Conservation (phyloP, 2,113 vertebrate genomes). For the Tautogolabrus adspersus region DNA sequence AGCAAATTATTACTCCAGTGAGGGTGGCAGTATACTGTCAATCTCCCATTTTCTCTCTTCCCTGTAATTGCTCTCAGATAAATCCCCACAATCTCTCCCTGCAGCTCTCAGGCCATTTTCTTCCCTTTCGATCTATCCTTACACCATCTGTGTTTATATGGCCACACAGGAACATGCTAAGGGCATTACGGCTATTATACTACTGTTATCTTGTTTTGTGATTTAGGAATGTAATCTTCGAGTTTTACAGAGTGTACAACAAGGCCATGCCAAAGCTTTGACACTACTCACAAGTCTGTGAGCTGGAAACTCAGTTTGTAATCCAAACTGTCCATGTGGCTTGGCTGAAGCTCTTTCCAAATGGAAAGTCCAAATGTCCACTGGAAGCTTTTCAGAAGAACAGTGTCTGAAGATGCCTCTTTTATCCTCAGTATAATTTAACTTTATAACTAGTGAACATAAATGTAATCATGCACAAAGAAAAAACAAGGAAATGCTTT, state of each 20-base stretch:
- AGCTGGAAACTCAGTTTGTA: constrained; percentile 28
- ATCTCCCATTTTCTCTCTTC: constrained; percentile 35
- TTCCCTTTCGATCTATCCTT: not conserved
- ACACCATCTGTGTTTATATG: not conserved
- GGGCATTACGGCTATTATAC: not conserved
- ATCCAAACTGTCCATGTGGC: constrained; percentile 18
- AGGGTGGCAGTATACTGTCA: constrained; percentile 38
- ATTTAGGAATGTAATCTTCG: not conserved
- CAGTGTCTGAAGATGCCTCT: not conserved
- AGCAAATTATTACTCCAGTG: constrained; percentile 51
- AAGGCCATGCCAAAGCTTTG: constrained; percentile 18
- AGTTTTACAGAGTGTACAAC: constrained; percentile 10
- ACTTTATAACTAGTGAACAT: not conserved
- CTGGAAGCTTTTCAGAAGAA: constrained; percentile 30
- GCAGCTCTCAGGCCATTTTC: constrained; percentile 13
- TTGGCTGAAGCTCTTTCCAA: constrained; percentile 27
- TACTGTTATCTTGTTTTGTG: constrained; percentile 2
- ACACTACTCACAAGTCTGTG: constrained; percentile 18
- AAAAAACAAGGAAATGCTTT: not conserved
- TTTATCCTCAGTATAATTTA: not conserved
- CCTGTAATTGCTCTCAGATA: constrained; percentile 35
- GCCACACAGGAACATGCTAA: not conserved
- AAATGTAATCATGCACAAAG: not conserved
- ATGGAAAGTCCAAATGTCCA: constrained; percentile 36
- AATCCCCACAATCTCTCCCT: constrained; percentile 31